Conservation (phyloP, 2,797 vertebrate species). For the Clangula hyemalis region DNA sequence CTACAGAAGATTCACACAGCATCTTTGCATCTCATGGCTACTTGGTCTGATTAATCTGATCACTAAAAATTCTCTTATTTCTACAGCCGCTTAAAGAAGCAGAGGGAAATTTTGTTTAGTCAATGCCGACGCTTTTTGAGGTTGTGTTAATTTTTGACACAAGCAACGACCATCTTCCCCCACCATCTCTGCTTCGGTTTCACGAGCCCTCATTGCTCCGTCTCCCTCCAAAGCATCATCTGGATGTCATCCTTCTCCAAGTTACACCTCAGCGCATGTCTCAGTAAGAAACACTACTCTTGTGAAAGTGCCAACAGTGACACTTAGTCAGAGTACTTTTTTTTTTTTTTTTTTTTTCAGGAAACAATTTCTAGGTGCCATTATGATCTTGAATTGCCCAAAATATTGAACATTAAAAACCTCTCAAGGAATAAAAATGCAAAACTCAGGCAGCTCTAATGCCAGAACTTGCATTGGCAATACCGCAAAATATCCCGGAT, state of each 20-base stretch:
- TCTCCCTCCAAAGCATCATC: background rate
- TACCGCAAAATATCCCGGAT: background rate
- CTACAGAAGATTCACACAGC: background rate
- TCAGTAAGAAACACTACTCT: background rate
- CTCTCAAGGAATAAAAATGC: background rate
- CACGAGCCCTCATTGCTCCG: rapidly evolving
- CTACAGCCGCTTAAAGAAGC: background rate
- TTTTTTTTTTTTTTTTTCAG: background rate
- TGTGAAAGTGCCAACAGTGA: background rate
- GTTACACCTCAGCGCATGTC: rapidly evolving
- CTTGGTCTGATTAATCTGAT: background rate
- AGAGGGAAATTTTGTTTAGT: rapidly evolving
- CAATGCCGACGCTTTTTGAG: background rate
- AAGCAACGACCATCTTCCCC: background rate
- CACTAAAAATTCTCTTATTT: background rate
- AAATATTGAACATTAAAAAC: background rate
- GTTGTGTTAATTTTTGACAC: background rate
- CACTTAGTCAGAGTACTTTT: background rate
- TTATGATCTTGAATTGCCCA: background rate
- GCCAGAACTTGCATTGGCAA: background rate
- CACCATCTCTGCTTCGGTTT: background rate
- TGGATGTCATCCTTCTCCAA: rapidly evolving
- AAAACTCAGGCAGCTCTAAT: background rate
- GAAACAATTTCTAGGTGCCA: background rate
- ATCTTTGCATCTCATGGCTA: background rate